These are phyloP conservation scores for Myotis findleyi DNA, from an alignment of 2,797 vertebrate genomes.

Conservation along the genomic window DNA sequence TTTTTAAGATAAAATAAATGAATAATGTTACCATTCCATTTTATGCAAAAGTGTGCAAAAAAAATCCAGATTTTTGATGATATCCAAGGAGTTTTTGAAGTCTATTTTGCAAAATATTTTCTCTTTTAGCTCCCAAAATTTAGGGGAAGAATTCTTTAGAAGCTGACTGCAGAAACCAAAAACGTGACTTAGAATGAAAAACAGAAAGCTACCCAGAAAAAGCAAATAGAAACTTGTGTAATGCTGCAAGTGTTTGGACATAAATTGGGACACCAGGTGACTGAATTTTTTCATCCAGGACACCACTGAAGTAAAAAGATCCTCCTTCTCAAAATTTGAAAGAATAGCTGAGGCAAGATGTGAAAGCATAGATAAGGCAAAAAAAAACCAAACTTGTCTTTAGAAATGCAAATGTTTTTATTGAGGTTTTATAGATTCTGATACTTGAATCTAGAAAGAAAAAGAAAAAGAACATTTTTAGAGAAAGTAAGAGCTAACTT, in stretches of 20 bases:
- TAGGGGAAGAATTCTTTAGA: not conserved
- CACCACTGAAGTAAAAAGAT: not conserved
- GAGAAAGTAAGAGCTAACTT: not conserved
- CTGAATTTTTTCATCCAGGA: not conserved
- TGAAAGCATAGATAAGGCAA: not conserved
- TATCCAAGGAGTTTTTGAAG: not conserved
- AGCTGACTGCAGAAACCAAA: not conserved
- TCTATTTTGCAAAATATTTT: not conserved
- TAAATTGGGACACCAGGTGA: not conserved
- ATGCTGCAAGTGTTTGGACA: not conserved
- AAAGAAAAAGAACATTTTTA: not conserved
- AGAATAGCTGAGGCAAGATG: not conserved
- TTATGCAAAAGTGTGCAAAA: not conserved
- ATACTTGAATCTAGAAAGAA: not conserved
- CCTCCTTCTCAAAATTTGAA: not conserved
- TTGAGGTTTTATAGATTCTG: not conserved
- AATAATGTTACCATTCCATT: not conserved
- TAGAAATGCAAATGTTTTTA: conserved; percentile 8
- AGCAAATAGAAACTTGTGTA: not conserved
- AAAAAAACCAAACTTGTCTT: not conserved
- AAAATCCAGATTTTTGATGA: not conserved
- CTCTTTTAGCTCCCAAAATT: not conserved
- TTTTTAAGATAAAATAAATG: not conserved
- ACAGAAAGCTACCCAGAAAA: not conserved
- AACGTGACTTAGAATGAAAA: not conserved